A percentile compares a stretch with the other conserved stretches of the same genome.
These are phyloP conservation scores for Hetaerina titia DNA, from an alignment of 2,888 invertebrate genomes.

Conservation along the genomic window DNA sequence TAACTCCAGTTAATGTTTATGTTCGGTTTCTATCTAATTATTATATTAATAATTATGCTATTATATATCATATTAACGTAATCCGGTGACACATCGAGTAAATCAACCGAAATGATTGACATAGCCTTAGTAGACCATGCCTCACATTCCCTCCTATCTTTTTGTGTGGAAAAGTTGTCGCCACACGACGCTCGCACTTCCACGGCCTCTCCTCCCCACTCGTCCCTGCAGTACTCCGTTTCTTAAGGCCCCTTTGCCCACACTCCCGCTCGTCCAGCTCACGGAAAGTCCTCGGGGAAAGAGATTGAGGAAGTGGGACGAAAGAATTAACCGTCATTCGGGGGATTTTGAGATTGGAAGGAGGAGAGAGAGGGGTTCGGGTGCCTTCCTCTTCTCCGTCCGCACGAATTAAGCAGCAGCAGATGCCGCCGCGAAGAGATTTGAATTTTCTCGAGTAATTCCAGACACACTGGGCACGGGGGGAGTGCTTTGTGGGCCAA, in stretches of 20 bases:
- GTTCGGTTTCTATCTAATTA: too few relatives aligned
- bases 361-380: background rate
- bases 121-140: background rate
- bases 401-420: constrained; percentile 40
- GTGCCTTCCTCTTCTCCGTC: background rate
- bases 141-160: background rate
- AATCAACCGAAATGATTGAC: background rate
- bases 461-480: background rate
- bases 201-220: too few relatives aligned
- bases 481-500: constrained; percentile 16
- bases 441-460: constrained; percentile 39
- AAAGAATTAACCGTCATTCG: background rate
- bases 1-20: background rate
- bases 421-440: constrained; percentile 38
- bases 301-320: background rate
- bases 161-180: too few relatives aligned
- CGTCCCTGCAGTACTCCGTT: too few relatives aligned
- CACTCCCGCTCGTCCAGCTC: too few relatives aligned
- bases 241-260: too few relatives aligned
- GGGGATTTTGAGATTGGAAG: background rate
- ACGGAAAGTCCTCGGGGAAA: background rate
- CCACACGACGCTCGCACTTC: too few relatives aligned
- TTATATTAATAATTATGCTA: too few relatives aligned
- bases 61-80: too few relatives aligned
- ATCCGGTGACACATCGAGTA: background rate